phyloP scores from a whole-genome alignment of 2,888 invertebrate species.

The Tryphoninae sp. region DNA sequence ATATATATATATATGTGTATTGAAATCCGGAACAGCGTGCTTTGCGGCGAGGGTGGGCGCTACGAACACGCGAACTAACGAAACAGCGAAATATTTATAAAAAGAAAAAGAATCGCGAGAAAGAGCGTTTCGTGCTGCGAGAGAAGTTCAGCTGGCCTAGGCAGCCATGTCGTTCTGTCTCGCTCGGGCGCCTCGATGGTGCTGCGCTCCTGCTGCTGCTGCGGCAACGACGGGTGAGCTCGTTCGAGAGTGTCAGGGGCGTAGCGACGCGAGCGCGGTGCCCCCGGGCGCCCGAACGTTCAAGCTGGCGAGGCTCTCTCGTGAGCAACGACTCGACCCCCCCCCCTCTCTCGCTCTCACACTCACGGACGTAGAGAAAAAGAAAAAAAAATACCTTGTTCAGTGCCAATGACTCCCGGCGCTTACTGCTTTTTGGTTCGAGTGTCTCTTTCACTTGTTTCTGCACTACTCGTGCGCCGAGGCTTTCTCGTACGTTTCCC shows the following conservation, averaged over 20 bases:
- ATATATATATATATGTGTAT: conserved; percentile 2
- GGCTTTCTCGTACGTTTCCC: not conserved
- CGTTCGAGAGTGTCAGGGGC: conserved; percentile 51
- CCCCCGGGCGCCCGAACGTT: not conserved
- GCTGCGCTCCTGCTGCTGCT: conserved; percentile 70
- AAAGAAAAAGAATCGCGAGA: conserved; percentile 40
- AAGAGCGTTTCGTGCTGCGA: conserved; percentile 55
- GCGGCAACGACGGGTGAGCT: conserved; percentile 67
- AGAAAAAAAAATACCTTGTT: conserved; percentile 39
- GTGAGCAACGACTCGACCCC: conserved; percentile 63
- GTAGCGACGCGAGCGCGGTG: conserved; percentile 20
- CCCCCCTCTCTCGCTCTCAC: conserved; percentile 60
- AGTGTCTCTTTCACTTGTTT: not conserved
- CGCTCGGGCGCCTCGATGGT: conserved; percentile 40
- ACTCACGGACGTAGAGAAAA: conserved; percentile 52
- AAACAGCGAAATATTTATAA: conserved; percentile 36
- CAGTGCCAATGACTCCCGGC: conserved; percentile 53
- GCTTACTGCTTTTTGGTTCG: conserved; percentile 18
- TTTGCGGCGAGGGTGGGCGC: conserved; percentile 33
- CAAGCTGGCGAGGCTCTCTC: conserved; percentile 26
- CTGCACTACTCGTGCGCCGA: not conserved
- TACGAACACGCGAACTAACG: conserved; percentile 33
- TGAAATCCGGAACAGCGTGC: conserved; percentile 50
- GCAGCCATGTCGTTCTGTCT: conserved; percentile 76
- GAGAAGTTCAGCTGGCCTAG: conserved; percentile 79